Conservation (phyloP, 2,888 invertebrate species). For the Caenorhabditis sinica region DNA sequence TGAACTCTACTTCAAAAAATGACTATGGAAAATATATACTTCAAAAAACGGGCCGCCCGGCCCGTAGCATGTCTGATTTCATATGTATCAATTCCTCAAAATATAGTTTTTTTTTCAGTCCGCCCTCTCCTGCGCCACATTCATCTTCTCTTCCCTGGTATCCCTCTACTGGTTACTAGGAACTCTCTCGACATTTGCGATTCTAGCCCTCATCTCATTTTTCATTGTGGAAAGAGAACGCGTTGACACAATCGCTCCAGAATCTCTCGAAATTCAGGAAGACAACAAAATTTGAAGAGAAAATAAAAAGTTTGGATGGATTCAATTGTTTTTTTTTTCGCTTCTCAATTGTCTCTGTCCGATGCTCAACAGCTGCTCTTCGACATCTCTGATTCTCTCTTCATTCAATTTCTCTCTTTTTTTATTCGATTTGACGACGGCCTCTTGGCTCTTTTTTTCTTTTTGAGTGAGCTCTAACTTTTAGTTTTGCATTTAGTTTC, state of each 20-base stretch:
- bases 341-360: background rate
- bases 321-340: background rate
- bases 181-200: conserved; percentile 12
- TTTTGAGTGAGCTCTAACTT: background rate
- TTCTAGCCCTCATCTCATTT: conserved; percentile 29
- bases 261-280: background rate
- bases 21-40: too few species aligned
- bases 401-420: background rate
- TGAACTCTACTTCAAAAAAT: too few species aligned
- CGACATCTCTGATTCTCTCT: conserved; percentile 11
- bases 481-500: background rate
- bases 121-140: conserved; percentile 37
- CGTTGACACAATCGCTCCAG: background rate
- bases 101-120: conserved; percentile 23
- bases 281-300: background rate
- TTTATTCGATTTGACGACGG: conserved; percentile 20
- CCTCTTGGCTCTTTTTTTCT: background rate
- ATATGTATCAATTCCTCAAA: background rate
- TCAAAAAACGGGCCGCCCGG: too few species aligned
- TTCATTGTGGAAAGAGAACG: conserved; percentile 38
- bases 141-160: conserved; percentile 32
- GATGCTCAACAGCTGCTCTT: background rate
- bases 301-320: background rate
- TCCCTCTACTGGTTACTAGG: conserved; percentile 33
- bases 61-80: too few species aligned